Evolutionary conservation across 2,888 invertebrate species (phyloP).

Genomic region (Aspidapion aeneum): DNA sequence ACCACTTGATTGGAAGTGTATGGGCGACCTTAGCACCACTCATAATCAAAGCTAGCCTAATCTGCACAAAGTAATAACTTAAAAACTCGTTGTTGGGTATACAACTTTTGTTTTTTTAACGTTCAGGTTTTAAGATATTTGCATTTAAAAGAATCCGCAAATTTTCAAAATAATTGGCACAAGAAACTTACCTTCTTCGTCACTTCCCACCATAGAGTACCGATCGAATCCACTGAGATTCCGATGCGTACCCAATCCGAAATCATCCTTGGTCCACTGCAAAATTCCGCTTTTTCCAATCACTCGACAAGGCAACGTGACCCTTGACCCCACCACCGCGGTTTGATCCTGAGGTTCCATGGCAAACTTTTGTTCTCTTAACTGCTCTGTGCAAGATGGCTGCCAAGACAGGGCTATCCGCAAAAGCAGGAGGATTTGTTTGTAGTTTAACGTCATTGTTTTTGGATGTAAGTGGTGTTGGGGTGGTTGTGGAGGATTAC

Average conservation of each 20-base stretch:
- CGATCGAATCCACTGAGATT: slow-evolving; percentile 89
- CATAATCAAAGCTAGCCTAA: too few species aligned
- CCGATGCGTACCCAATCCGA: slow-evolving; percentile 88
- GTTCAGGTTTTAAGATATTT: too few species aligned
- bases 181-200: slow-evolving; percentile 87
- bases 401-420: slow-evolving; percentile 34
- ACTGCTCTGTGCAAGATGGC: slow-evolving; percentile 37
- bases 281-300: slow-evolving; percentile 84
- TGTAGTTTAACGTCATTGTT: slow-evolving; percentile 41
- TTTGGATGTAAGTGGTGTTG: slow-evolving; percentile 28
- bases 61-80: too few species aligned
- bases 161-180: too few species aligned
- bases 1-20: too few species aligned
- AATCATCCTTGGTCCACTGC: slow-evolving; percentile 98
- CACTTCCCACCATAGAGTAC: slow-evolving; percentile 94
- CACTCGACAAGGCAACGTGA: slow-evolving; percentile 87
- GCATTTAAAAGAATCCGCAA: too few species aligned
- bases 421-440: slow-evolving; percentile 44
- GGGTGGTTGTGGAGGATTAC: not conserved
- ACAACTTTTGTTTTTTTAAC: too few species aligned
- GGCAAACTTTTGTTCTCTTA: slow-evolving; percentile 77
- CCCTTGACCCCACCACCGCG: slow-evolving; percentile 82
- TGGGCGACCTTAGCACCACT: too few species aligned
- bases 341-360: slow-evolving; percentile 91
- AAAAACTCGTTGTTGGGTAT: too few species aligned